These are phyloP conservation scores for Rhinopomastus cyanomelas DNA, from an alignment of 2,113 vertebrate genomes.

Conservation along the genomic window DNA sequence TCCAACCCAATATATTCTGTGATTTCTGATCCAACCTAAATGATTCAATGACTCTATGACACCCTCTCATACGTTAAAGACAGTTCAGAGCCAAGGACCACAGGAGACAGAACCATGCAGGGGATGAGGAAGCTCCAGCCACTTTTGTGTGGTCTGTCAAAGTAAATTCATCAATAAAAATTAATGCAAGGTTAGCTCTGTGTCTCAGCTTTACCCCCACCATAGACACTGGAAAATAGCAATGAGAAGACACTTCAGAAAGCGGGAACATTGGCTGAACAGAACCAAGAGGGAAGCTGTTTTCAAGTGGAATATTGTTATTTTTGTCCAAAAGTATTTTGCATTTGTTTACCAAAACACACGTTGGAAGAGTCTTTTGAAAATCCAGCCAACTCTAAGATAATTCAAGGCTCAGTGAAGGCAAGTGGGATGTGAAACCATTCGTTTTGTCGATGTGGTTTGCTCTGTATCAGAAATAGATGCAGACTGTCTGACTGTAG, in stretches of 20 bases:
- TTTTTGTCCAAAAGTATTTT: neutral
- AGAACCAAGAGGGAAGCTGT: neutral
- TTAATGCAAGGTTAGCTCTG: neutral
- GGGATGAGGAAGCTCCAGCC: neutral
- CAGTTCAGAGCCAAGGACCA: neutral
- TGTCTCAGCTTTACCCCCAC: neutral
- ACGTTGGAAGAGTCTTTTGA: neutral
- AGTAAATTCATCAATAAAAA: neutral
- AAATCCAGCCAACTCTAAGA: neutral
- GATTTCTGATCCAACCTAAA: too few relatives aligned
- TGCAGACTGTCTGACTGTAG: neutral
- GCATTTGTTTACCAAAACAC: slow-evolving; percentile 1
- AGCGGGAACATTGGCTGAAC: neutral
- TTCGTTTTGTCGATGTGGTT: neutral
- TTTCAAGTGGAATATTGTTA: neutral
- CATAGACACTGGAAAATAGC: neutral
- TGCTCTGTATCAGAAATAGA: neutral
- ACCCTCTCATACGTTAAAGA: neutral
- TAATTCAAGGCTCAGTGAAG: neutral
- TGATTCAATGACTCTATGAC: neutral
- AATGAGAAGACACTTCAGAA: neutral
- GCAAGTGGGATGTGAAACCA: neutral
- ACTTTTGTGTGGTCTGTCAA: neutral
- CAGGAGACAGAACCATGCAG: neutral
- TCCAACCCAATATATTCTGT: too few relatives aligned